Base-by-base conservation (phyloP, 2,888 invertebrate genomes). In the Phaedon cochleariae region DNA sequence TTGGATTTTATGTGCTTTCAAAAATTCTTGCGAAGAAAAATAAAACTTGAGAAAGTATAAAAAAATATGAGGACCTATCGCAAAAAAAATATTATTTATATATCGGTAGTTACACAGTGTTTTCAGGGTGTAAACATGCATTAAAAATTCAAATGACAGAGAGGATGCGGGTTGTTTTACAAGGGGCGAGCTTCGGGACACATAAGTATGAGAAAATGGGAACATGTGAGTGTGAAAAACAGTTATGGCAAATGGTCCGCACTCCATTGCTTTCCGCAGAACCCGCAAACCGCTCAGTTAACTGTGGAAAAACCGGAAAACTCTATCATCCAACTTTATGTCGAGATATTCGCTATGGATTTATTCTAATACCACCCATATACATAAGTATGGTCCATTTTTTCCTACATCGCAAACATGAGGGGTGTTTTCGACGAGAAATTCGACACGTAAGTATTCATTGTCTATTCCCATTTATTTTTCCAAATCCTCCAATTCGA, bases 231-330 rank as follows among this genome's bases (percentile, higher is more conserved):
- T 80, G 81, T 81, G 79, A 79, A 77, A 76, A 80, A 80, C 78
- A 76, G 79, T 81, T 80, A 81, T 80, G 74, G 77, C 78, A 80
- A 82, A 83, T 83, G 82, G 81, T 71, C 81, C 81, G 80, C 81
- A 79, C 80, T 77, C 80, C 82, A 82, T 82, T 82, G 81, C 81
- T 77, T 80, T 77, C 76, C 75, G 73, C 77, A 74, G 74, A 76
- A 75, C 74, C 75, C 74, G 72, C 71, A 76, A 80, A 80, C 78
- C 80, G 79, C 79, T 73, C 74, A 73, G 65, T 76, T 75, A 74
- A 76, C 71, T 72, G 75, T 70, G 68, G 52, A 57, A 59, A 69
- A 70, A 72, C 67, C 74, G 76, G 78, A 77, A 80, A 79, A 77
- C 74, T 73, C 74, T 74, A 74, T 72, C 76, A 76, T 76, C 74